These are phyloP conservation scores for Catamblyrhynchus diadema DNA, from an alignment of 2,797 vertebrate species.

Conservation along the genomic window DNA sequence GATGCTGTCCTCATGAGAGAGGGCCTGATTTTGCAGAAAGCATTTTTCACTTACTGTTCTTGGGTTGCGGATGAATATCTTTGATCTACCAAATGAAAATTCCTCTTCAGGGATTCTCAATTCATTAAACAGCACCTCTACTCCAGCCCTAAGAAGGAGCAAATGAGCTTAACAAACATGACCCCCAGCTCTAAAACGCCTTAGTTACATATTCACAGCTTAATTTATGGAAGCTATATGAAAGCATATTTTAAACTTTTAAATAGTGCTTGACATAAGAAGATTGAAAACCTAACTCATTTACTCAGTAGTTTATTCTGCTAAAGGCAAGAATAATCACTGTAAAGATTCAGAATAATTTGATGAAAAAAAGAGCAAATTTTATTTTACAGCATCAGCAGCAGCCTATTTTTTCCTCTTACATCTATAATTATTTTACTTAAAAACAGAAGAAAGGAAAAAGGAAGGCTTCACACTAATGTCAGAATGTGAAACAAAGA, in stretches of 20 bases:
- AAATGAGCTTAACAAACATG: conserved; percentile 28
- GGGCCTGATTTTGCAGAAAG: not conserved
- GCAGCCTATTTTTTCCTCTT: not conserved
- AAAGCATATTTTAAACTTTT: conserved; percentile 3
- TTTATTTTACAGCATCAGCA: not conserved
- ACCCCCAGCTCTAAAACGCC: not conserved
- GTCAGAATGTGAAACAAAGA: not conserved
- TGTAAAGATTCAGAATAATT: not conserved
- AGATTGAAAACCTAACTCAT: not conserved
- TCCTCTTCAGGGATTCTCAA: conserved; percentile 88
- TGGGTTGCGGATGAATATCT: conserved; percentile 99
- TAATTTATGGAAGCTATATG: not conserved
- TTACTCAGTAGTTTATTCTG: not conserved
- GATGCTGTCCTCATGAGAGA: not conserved
- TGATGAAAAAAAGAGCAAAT: not conserved
- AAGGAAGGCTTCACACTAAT: not conserved
- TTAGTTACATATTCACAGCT: not conserved
- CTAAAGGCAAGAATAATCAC: conserved; percentile 19
- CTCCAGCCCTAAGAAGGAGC: conserved; percentile 83
- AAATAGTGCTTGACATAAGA: not conserved
- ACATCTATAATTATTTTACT: not conserved
- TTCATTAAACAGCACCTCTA: conserved; percentile 89
- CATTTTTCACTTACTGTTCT: conserved; percentile 85
- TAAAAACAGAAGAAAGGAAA: not conserved
- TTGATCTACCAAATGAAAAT: conserved; percentile 92